These are phyloP conservation scores for Atta texana DNA, from an alignment of 1,140 invertebrate genomes.

Conservation along the genomic window DNA sequence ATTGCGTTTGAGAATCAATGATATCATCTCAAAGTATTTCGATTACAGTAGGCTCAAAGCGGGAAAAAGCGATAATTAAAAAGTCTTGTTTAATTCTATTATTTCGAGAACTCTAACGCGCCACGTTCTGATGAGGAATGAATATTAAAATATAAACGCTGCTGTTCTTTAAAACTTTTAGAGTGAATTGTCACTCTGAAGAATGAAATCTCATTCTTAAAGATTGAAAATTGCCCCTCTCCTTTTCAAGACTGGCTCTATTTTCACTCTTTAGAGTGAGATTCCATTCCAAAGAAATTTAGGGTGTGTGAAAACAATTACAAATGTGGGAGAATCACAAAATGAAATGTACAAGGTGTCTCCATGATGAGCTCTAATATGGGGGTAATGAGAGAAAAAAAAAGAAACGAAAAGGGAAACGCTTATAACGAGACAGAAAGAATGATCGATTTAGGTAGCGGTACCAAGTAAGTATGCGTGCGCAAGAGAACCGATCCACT, in stretches of 20 bases:
- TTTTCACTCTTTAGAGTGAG: too few relatives aligned
- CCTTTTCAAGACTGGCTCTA: too few relatives aligned
- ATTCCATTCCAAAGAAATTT: too few relatives aligned
- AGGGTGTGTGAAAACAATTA: not conserved
- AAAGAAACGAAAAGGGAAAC: slow-evolving; percentile 28
- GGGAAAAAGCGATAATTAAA: slow-evolving; percentile 32
- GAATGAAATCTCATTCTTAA: too few relatives aligned
- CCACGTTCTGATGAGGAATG: not conserved
- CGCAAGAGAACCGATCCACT: slow-evolving; percentile 5
- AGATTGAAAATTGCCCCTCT: too few relatives aligned
- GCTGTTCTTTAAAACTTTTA: too few relatives aligned
- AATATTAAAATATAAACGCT: too few relatives aligned
- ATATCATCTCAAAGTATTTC: slow-evolving; percentile 17
- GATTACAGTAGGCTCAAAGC: slow-evolving; percentile 32
- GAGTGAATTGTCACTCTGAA: too few relatives aligned
- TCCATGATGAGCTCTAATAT: not conserved
- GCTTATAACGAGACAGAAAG: slow-evolving; percentile 26
- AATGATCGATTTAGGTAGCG: slow-evolving; percentile 30
- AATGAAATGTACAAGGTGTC: not conserved
- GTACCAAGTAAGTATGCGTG: slow-evolving; percentile 39
- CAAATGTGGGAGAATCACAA: not conserved
- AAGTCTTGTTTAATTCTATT: not conserved
- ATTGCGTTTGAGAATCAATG: slow-evolving; percentile 76
- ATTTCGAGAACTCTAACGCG: not conserved
- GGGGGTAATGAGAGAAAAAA: not conserved